A percentile compares a stretch with the other conserved stretches of the same genome.
These are phyloP conservation scores for Peromyscus melanophrys DNA, from an alignment of 2,797 vertebrate genomes.

Conservation along the genomic window DNA sequence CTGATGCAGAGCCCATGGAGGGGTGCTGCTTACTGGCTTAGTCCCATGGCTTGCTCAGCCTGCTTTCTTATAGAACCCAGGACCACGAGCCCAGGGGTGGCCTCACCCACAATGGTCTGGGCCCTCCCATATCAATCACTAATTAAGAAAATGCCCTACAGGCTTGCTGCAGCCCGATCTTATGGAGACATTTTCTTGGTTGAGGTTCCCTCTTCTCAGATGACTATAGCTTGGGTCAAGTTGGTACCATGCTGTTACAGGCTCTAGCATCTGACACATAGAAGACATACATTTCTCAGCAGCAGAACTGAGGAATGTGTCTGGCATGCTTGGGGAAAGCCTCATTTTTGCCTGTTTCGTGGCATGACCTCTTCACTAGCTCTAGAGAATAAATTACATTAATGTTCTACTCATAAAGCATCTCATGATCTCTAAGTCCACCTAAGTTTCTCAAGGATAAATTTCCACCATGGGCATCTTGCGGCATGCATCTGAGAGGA, in stretches of 20 bases:
- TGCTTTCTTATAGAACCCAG: neutral
- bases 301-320: neutral
- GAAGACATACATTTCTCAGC: neutral
- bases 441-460: neutral
- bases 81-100: neutral
- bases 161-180: neutral
- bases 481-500: neutral
- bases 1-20: neutral
- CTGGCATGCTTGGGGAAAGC: neutral
- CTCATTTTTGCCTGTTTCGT: neutral
- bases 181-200: neutral
- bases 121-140: neutral
- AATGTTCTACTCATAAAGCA: neutral
- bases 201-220: neutral
- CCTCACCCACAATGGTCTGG: neutral
- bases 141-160: neutral
- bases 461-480: neutral
- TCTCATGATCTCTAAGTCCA: neutral
- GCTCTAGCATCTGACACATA: neutral
- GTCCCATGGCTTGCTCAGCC: neutral
- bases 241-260: neutral
- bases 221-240: neutral
- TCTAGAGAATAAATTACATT: neutral
- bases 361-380: neutral
- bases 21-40: neutral